phyloP scores from a whole-genome alignment of 2,797 vertebrate genomes.

The Takifugu rubripes region DNA sequence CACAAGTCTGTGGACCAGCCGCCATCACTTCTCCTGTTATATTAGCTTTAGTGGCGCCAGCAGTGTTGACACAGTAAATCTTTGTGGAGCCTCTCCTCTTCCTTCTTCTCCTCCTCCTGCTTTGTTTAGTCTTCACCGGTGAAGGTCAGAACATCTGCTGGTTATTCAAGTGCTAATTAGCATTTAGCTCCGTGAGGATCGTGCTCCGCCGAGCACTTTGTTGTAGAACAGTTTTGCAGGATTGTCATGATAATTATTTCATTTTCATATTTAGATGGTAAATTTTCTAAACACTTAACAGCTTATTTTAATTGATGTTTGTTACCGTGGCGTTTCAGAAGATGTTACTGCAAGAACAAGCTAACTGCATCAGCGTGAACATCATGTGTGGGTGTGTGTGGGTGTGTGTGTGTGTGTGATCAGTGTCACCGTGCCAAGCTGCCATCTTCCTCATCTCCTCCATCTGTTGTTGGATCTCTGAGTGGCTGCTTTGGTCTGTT shows the following conservation, averaged over 20 bases:
- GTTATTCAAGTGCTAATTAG: conserved; percentile 43
- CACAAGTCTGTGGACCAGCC: conserved; percentile 21
- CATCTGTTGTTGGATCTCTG: conserved; percentile 51
- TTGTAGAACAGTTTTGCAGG: not conserved
- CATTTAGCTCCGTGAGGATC: conserved; percentile 43
- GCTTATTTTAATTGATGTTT: not conserved
- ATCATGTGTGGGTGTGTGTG: not conserved
- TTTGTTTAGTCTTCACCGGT: conserved; percentile 17
- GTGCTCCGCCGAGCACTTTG: conserved; percentile 4
- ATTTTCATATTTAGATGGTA: not conserved
- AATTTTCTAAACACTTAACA: not conserved
- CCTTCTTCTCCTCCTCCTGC: conserved; percentile 3
- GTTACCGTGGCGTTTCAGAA: no score
- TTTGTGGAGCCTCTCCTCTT: conserved; percentile 1
- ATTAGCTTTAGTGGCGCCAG: conserved; percentile 17
- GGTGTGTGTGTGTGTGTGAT: conserved; percentile 10
- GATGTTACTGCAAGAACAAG: not conserved
- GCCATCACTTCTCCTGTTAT: conserved; percentile 30
- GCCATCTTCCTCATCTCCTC: conserved; percentile 29
- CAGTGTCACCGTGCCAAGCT: conserved; percentile 31
- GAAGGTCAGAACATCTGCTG: conserved; percentile 42
- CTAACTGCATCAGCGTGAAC: not conserved
- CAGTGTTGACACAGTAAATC: conserved; percentile 20
- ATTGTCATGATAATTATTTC: not conserved
- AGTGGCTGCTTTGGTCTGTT: conserved; percentile 25